Conservation (phyloP, 2,113 vertebrate genomes). For the Halcyon malimbica region DNA sequence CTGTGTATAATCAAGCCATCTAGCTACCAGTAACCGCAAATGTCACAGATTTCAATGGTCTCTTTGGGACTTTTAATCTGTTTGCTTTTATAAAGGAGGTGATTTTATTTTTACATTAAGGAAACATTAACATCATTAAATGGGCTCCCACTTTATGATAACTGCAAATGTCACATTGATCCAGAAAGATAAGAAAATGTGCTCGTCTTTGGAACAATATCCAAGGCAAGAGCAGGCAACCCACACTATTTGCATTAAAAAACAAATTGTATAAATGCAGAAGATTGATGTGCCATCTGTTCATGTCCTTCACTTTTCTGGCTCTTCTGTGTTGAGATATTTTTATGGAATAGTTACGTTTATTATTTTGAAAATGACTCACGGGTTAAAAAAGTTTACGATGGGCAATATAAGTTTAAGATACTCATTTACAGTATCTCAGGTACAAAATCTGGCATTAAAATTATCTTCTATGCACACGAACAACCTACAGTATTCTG, state of each 20-base stretch:
- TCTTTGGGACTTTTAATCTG: conserved; percentile 83
- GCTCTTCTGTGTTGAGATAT: conserved; percentile 86
- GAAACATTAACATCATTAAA: conserved; percentile 89
- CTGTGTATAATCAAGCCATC: conserved; percentile 78
- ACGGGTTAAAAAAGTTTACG: conserved; percentile 86
- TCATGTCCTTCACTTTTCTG: conserved; percentile 86
- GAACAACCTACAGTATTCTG: conserved; percentile 33
- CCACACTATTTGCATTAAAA: conserved; percentile 90
- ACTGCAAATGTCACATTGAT: conserved; percentile 91
- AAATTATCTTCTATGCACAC: conserved; percentile 44
- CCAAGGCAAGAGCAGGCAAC: conserved; percentile 84
- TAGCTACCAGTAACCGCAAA: conserved; percentile 76
- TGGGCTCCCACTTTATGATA: conserved; percentile 86
- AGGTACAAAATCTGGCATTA: conserved; percentile 66
- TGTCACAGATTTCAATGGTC: conserved; percentile 82
- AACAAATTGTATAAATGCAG: conserved; percentile 89
- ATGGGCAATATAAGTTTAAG: conserved; percentile 80
- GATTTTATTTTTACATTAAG: conserved; percentile 88
- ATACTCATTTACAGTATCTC: conserved; percentile 60
- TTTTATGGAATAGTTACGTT: conserved; percentile 87
- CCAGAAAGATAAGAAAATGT: conserved; percentile 87
- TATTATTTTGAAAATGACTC: conserved; percentile 87
- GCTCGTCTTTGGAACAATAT: conserved; percentile 87
- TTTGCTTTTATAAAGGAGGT: conserved; percentile 85
- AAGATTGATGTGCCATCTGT: conserved; percentile 88